Percentiles rank a stretch among this genome's conserved stretches.
Conservation (phyloP, 2,888 invertebrate genomes). For the Marronus borbonicus region DNA sequence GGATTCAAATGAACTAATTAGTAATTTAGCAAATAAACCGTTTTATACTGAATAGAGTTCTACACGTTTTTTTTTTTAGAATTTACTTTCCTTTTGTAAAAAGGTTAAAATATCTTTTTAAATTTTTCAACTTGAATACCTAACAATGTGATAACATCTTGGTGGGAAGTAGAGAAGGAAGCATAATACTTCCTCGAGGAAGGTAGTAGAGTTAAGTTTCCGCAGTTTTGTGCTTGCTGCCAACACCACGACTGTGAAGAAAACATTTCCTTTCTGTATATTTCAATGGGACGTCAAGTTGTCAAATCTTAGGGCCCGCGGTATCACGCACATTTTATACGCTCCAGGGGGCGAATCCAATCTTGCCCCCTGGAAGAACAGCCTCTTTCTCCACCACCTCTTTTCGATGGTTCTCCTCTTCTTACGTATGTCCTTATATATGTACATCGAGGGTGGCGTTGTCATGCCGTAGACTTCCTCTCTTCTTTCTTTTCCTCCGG, state of each 20-base stretch:
- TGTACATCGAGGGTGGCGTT: slow-evolving; percentile 16
- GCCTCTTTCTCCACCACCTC: slow-evolving; percentile 32
- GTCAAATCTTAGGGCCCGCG: slow-evolving; percentile 62
- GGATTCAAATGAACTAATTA: background rate
- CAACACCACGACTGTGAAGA: slow-evolving; percentile 63
- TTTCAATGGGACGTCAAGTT: slow-evolving; percentile 65
- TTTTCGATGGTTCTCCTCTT: slow-evolving; percentile 5
- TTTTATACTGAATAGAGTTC: background rate
- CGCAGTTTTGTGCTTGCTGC: slow-evolving; percentile 62
- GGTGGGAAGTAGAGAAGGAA: slow-evolving; percentile 57
- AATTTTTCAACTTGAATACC: slow-evolving; percentile 54
- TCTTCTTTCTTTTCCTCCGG: slow-evolving; percentile 38
- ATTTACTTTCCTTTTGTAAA: slow-evolving; percentile 42
- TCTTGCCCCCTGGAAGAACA: slow-evolving; percentile 56
- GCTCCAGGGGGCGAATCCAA: slow-evolving; percentile 59
- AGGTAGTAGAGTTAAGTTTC: slow-evolving; percentile 61
- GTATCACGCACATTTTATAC: slow-evolving; percentile 60
- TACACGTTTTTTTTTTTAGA: background rate
- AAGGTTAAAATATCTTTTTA: slow-evolving; percentile 52
- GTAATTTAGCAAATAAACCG: too few relatives aligned
- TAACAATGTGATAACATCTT: slow-evolving; percentile 60
- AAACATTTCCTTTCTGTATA: slow-evolving; percentile 64
- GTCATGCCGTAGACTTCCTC: slow-evolving; percentile 1
- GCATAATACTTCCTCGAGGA: slow-evolving; percentile 61
- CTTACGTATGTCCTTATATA: background rate